These are phyloP conservation scores for Drosophila bocki DNA, from an alignment of 1,140 invertebrate species.

Conservation along the genomic window DNA sequence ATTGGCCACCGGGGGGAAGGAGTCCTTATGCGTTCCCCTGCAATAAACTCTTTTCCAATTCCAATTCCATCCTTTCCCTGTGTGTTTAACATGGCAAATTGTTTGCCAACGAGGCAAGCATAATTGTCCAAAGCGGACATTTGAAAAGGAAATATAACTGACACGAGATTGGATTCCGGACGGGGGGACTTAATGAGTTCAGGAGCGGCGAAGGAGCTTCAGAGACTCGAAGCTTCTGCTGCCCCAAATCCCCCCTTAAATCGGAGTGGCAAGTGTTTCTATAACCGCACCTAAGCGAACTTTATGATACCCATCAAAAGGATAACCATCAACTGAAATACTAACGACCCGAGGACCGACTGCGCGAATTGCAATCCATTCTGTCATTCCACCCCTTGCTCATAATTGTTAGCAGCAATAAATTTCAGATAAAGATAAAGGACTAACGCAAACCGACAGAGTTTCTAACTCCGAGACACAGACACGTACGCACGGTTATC, in stretches of 20 bases:
- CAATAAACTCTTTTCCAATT: slow-evolving; percentile 52
- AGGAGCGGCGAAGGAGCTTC: not conserved
- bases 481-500: slow-evolving; percentile 30
- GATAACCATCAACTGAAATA: slow-evolving; percentile 38
- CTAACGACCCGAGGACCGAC: slow-evolving; percentile 22
- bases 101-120: slow-evolving; percentile 50
- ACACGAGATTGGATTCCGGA: slow-evolving; percentile 42
- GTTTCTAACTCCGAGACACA: slow-evolving; percentile 26
- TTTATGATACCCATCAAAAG: slow-evolving; percentile 43
- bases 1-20: slow-evolving; percentile 14
- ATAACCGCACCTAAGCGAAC: slow-evolving; percentile 26
- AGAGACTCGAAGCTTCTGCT: not conserved
- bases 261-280: slow-evolving; percentile 12
- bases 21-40: slow-evolving; percentile 51
- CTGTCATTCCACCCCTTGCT: slow-evolving; percentile 36
- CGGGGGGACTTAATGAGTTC: slow-evolving; percentile 11
- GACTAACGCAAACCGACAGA: slow-evolving; percentile 34
- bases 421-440: slow-evolving; percentile 51
- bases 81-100: slow-evolving; percentile 49
- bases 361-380: slow-evolving; percentile 34
- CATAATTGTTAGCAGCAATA: slow-evolving; percentile 48
- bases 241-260: slow-evolving; percentile 25
- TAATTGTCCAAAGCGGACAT: slow-evolving; percentile 65
- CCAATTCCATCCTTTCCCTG: slow-evolving; percentile 42
- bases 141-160: slow-evolving; percentile 65